Evolutionary conservation across 2,888 invertebrate genomes (phyloP), one percentile per base, ranked within the genome.

Genomic region (Conus canariensis): DNA sequence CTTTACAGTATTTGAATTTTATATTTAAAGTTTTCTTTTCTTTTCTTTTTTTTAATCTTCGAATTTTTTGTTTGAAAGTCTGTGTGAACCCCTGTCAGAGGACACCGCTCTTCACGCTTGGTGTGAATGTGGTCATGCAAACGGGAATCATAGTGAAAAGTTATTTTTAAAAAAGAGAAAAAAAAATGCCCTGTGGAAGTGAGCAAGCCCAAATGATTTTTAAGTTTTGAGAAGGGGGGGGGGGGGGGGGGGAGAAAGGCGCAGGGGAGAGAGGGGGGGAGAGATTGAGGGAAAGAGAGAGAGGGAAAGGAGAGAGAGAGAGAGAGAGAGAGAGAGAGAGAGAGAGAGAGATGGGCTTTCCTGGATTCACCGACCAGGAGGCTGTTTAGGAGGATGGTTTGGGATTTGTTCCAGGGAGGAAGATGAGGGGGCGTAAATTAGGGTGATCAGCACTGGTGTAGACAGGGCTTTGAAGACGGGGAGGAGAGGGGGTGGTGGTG

Each of bases 241-340:
- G 9, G 56, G 2, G 77, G 45, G 30, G n/a, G 22, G 5, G 22
- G n/a, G 70, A 4, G 70, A 4, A 5, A n/a, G 2, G 19, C 4
- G 70, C 4, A 22, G 22, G 16, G 25, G 74, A 7, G n/a, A 25
- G n/a, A 25, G n/a, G 19, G n/a, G n/a, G 74, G n/a, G 3, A 7
- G 8, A 7, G 3, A 0, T 7, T 1, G 70, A 77, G 25, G 25
- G 77, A 77, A 6, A 77, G 77, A 77, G 77, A 77, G 25, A 25
- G 25, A 25, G 25, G 25, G 25, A 25, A 25, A 25, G 25, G 77
- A 77, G 77, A 77, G 77, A 77, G 77, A 77, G 77, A 77, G 77
- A 77, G 77, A 77, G 77, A 77, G 77, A 77, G 77, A 77, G 77
- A 77, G 77, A 77, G 77, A 77, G 25, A 77, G 25, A 77, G 9